These are phyloP conservation scores for Silurus lanzhouensis DNA, from an alignment of 2,797 vertebrate species.

Conservation along the genomic window DNA sequence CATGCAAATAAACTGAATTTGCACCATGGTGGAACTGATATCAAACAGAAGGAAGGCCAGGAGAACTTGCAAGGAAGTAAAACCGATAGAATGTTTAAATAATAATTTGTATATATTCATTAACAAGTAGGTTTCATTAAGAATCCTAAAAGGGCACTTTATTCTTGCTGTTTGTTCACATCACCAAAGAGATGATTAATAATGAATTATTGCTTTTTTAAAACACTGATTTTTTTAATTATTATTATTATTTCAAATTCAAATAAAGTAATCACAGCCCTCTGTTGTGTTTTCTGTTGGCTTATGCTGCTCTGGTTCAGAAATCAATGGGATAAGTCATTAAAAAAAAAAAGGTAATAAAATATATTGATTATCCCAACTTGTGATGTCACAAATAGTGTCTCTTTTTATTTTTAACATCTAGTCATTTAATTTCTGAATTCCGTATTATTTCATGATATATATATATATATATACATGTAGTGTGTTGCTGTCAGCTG, in stretches of 20 bases:
- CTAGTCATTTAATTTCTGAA: neutral
- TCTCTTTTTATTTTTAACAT: neutral
- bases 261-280: neutral
- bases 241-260: neutral
- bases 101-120: constrained; percentile 75
- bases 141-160: constrained; percentile 66
- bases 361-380: neutral
- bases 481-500: too few species aligned
- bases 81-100: constrained; percentile 70
- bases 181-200: constrained; percentile 70
- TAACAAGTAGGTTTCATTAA: constrained; percentile 72
- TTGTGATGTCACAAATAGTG: neutral
- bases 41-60: constrained; percentile 66
- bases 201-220: constrained; percentile 68
- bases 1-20: constrained; percentile 48
- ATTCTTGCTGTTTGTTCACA: constrained; percentile 67
- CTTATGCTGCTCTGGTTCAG: neutral
- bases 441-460: neutral
- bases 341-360: neutral
- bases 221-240: constrained; percentile 61
- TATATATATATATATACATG: too few species aligned
- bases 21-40: constrained; percentile 49
- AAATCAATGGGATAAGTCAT: neutral
- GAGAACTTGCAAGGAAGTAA: constrained; percentile 69
- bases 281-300: neutral